These are phyloP conservation scores for Selenia dentaria DNA, from an alignment of 2,888 invertebrate genomes.

Conservation along the genomic window DNA sequence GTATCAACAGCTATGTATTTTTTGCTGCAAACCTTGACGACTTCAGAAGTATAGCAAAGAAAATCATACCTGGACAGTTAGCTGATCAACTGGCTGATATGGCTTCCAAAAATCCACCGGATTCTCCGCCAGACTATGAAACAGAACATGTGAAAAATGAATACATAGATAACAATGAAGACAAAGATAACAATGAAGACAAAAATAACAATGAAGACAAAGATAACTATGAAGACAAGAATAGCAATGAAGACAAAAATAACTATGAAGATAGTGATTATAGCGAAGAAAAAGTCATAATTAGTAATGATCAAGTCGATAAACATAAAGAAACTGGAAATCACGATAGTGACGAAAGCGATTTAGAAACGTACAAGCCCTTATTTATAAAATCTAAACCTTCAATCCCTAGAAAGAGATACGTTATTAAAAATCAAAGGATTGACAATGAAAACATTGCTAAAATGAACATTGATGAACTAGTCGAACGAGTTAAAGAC, in stretches of 20 bases:
- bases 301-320: background rate
- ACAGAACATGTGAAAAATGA: conserved; percentile 6
- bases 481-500: conserved; percentile 47
- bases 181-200: too few relatives aligned
- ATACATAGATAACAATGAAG: background rate
- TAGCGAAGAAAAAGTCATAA: background rate
- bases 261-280: background rate
- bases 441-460: background rate
- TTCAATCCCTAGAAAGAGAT: conserved; percentile 9
- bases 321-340: background rate
- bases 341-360: conserved; percentile 1
- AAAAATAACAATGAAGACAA: too few relatives aligned
- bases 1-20: conserved; percentile 34
- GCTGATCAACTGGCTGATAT: conserved; percentile 44
- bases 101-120: background rate
- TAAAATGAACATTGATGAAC: conserved; percentile 40
- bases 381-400: background rate
- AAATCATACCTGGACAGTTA: conserved; percentile 43
- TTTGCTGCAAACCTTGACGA: conserved; percentile 54
- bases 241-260: too few relatives aligned
- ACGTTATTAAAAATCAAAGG: conserved; percentile 14
- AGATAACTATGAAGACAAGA: too few relatives aligned
- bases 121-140: conserved; percentile 8
- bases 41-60: conserved; percentile 47
- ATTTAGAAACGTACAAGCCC: background rate